Evolutionary conservation across 2,113 vertebrate species (phyloP).

Genomic region (Cyphomyrus discorhynchus): DNA sequence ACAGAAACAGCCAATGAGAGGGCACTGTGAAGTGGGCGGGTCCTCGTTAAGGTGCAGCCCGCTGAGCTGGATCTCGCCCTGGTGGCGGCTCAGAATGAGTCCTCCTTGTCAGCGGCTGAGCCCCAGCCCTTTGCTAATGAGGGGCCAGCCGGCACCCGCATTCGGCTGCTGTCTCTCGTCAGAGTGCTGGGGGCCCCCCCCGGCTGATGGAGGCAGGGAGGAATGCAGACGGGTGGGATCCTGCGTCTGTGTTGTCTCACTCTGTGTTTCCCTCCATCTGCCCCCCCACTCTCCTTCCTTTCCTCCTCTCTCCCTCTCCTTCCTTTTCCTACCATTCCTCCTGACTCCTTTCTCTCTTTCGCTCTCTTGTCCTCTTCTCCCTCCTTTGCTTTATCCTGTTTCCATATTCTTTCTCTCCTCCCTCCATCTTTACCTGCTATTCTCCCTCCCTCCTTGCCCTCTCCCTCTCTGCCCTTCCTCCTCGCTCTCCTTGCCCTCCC

Average conservation of each 20-base stretch:
- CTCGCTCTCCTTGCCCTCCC: not conserved
- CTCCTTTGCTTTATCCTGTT: not conserved
- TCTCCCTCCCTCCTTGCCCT: not conserved
- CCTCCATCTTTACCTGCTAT: not conserved
- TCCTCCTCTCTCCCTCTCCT: not conserved
- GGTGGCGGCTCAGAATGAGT: not conserved
- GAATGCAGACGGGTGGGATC: conserved; percentile 18
- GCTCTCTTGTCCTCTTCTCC: not conserved
- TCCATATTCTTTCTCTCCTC: no score
- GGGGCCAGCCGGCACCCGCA: not conserved
- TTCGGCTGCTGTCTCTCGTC: not conserved
- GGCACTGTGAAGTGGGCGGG: not conserved
- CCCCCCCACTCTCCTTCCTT: not conserved
- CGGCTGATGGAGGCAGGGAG: not conserved
- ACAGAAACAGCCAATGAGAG: not conserved
- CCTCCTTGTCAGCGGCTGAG: not conserved
- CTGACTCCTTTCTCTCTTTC: not conserved
- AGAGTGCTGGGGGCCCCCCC: conserved; percentile 43
- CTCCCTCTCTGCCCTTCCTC: not conserved
- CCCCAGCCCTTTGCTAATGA: not conserved
- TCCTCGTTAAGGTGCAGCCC: not conserved
- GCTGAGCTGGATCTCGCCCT: not conserved
- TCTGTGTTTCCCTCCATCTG: conserved; percentile 40
- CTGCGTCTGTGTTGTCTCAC: conserved; percentile 56
- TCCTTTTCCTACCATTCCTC: not conserved